Base-by-base conservation (phyloP, 2,797 vertebrate species). In the Setipinna tenuifilis region DNA sequence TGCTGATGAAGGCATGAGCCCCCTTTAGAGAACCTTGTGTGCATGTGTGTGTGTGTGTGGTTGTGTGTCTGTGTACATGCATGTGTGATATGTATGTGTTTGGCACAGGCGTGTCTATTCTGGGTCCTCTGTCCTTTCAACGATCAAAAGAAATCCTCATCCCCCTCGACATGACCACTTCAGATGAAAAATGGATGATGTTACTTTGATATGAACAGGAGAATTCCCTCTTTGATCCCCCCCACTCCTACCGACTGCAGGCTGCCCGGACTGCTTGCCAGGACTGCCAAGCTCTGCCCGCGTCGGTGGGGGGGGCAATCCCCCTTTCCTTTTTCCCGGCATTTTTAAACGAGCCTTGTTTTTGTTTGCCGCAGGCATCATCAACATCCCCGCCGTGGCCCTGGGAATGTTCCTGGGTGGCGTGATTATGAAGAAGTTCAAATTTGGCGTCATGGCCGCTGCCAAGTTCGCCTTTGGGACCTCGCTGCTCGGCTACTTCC, bases 331-430 rank as follows among this genome's bases (percentile, higher is more conserved):
- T 5, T 5, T 41, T 41, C 7, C 50, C 14, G 2, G 50, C 50
- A 3, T 0, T 54, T 54, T 54, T 3, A 14, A 14, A 9, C 14
- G 7, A 54, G 50, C 50, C 50, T 21, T 54, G 28, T 75, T 12
- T 68, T 10, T 58, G 17, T 83, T 31, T 82, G 57, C 83, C 85
- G 83, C 85, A 90, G 98, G 98, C 85, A 93, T 96, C 83, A 97
- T 99, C 93, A 99, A 98, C 92, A 97, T 99, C 89, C 98, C 98
- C 7, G 98, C 98, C 2, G 98, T 99, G 87, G 97, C 97, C 10
- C 92, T 98, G 83, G 98, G 98, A 85, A 97, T 99, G 94, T 98
- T 99, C 90, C 97, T 96, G 0, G 98, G 98, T 9, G 98, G 97
- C 0, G 93, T 98, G 78, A 81, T 97, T 68, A 98, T 99, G 97